Percentiles rank a stretch among this genome's conserved stretches.
Evolutionary conservation across 2,888 invertebrate species (phyloP).

Genomic region (Epirrhoe alternata): DNA sequence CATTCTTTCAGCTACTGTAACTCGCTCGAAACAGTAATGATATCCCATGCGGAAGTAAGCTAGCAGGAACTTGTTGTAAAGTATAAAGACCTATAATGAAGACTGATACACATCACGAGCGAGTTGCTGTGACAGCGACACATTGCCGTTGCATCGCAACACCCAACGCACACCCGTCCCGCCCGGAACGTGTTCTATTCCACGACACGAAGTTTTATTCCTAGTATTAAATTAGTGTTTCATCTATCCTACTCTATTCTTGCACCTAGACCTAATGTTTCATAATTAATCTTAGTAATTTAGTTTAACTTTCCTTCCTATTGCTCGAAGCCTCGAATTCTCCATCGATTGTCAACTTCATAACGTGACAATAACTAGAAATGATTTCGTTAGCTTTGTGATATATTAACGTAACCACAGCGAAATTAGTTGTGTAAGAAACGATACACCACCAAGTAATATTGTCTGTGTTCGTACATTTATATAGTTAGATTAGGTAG

Average conservation of each 20-base stretch:
- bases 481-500: slow-evolving; percentile 38
- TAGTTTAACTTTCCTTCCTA: slow-evolving; percentile 18
- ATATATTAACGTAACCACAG: slow-evolving; percentile 27
- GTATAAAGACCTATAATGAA: no score
- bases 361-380: slow-evolving; percentile 66
- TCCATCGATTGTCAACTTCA: slow-evolving; percentile 47
- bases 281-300: slow-evolving; percentile 37
- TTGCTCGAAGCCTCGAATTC: slow-evolving; percentile 26
- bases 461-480: slow-evolving; percentile 71
- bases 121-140: slow-evolving; percentile 27
- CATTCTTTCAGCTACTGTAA: slow-evolving; percentile 23
- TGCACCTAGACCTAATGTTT: slow-evolving; percentile 59
- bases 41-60: slow-evolving; percentile 19
- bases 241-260: slow-evolving; percentile 62
- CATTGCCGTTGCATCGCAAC: slow-evolving; percentile 54
- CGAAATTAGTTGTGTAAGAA: slow-evolving; percentile 46
- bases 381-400: slow-evolving; percentile 45
- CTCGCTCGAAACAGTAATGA: slow-evolving; percentile 25
- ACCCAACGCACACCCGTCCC: slow-evolving; percentile 82
- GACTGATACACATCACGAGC: slow-evolving; percentile 41
- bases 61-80: slow-evolving; percentile 27
- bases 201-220: slow-evolving; percentile 70
- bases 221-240: slow-evolving; percentile 58
- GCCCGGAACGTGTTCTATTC: slow-evolving; percentile 82
- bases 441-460: slow-evolving; percentile 74